Evolutionary conservation across 2,113 vertebrate species (phyloP).

Genomic region (Brachionichthys hirsutus): DNA sequence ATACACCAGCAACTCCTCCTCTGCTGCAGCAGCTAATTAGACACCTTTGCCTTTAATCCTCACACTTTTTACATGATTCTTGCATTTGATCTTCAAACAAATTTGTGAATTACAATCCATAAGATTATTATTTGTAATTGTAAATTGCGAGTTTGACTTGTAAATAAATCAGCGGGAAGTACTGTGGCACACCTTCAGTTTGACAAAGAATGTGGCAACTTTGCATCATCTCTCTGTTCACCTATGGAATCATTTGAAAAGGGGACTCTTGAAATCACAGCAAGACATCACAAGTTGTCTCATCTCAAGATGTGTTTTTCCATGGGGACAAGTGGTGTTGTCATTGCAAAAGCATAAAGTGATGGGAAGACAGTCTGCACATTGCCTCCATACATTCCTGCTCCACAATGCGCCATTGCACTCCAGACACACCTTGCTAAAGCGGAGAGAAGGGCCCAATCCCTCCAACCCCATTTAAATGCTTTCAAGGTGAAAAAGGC

Average conservation of each 20-base stretch:
- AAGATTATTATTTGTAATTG: no score
- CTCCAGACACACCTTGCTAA: conserved; percentile 57
- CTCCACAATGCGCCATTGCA: conserved; percentile 60
- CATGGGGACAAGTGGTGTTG: conserved; percentile 38
- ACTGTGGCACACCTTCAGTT: no score
- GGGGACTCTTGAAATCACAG: conserved; percentile 49
- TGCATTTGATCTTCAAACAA: no score
- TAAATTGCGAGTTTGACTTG: background rate
- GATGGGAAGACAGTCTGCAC: conserved; percentile 39
- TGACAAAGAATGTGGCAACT: no score
- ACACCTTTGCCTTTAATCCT: no score
- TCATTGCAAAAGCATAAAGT: no score
- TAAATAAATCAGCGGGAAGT: background rate
- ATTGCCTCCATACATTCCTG: conserved; percentile 43
- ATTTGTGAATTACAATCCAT: no score
- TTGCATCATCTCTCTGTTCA: conserved; percentile 4
- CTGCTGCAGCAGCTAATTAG: background rate
- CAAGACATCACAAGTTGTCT: conserved; percentile 28
- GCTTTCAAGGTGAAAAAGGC: conserved; percentile 69
- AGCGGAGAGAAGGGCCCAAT: conserved; percentile 49
- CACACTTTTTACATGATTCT: no score
- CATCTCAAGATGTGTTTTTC: conserved; percentile 16
- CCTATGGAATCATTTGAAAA: conserved; percentile 27
- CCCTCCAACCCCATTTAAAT: conserved; percentile 63
- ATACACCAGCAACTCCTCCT: background rate